Evolutionary conservation across 2,113 vertebrate species (phyloP), one percentile per base, ranked within the genome.

Genomic region (Perca fluviatilis): DNA sequence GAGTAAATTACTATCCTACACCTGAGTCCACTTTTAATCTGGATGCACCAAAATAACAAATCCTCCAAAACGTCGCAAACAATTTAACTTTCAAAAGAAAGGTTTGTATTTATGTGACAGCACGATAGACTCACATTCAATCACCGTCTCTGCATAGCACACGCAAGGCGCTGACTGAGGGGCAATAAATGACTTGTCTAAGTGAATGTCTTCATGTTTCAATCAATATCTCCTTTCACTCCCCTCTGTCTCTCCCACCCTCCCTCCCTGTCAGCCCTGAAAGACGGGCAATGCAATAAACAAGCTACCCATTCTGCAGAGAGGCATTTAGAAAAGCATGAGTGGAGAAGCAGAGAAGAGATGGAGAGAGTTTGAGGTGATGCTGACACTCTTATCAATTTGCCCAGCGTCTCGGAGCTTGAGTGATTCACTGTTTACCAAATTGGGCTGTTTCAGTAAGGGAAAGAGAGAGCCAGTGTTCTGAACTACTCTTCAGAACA

Each of bases 101-200:
- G 53, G 57, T 79, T 36, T 69, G 68, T 12, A 47, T 78, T 25
- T 46, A 6, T 30, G 68, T 73, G 83, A 83, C 81, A 76, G 79
- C 61, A 56, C 25, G 30, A 77, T 60, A 68, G 74, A 51, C 57
- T 72, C 67, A 74, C 81, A 83, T 75, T 75, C 76, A 85, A 85
- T 47, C 63, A 56, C 72, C 76, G 25, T 84, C 83, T 88, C 77
- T 58, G 54, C 71, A 74, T 79, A 71, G 36, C 79, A 56, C 69
- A 64, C 8, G 15, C 72, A 43, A 70, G 69, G 40, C 40, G 40
- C 64, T 33, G 50, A 79, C 86, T 87, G 75, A 86, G 73, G 69
- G 83, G 71, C 51, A 53, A 93, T 92, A 94, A 91, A 93, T 84
- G 86, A 88, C 90, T 91, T 87, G 91, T 93, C 91, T 89, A 73